These are phyloP conservation scores for Cheilosia pagana DNA, from an alignment of 2,888 invertebrate species.

Conservation along the genomic window DNA sequence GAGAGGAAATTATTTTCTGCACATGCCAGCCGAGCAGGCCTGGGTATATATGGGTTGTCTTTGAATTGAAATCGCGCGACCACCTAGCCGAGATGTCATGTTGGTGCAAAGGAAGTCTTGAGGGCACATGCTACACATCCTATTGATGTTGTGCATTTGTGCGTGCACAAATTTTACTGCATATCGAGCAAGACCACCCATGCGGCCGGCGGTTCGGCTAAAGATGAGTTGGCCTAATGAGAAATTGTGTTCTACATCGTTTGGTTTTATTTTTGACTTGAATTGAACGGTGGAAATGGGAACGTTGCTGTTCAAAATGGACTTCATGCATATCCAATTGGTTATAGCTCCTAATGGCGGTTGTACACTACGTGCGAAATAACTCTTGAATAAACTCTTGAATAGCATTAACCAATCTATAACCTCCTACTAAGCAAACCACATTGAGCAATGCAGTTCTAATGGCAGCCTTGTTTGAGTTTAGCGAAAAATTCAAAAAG, in stretches of 20 bases:
- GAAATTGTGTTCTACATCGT: background rate
- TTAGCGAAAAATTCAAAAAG: no score
- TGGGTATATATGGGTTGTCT: constrained; percentile 10
- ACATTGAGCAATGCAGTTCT: no score
- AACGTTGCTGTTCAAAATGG: no score
- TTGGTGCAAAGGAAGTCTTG: constrained; percentile 1
- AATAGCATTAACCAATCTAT: no score
- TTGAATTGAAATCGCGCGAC: constrained; percentile 26
- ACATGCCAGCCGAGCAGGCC: background rate
- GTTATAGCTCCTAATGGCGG: no score
- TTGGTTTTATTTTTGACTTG: background rate
- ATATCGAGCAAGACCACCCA: constrained; percentile 52
- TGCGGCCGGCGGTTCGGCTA: constrained; percentile 12
- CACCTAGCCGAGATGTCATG: constrained; percentile 14
- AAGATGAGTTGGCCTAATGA: constrained; percentile 18
- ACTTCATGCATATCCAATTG: no score
- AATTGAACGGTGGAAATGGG: no score
- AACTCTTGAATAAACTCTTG: no score
- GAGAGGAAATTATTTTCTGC: constrained; percentile 23
- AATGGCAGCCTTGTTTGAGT: no score
- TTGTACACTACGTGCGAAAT: no score
- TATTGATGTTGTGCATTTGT: constrained; percentile 58
- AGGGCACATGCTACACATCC: constrained; percentile 23
- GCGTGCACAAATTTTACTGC: constrained; percentile 27
- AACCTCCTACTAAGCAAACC: no score